Evolutionary conservation across 1,140 invertebrate species (phyloP), one percentile per base, ranked within the genome.

Genomic region (Procambarus virginalis): DNA sequence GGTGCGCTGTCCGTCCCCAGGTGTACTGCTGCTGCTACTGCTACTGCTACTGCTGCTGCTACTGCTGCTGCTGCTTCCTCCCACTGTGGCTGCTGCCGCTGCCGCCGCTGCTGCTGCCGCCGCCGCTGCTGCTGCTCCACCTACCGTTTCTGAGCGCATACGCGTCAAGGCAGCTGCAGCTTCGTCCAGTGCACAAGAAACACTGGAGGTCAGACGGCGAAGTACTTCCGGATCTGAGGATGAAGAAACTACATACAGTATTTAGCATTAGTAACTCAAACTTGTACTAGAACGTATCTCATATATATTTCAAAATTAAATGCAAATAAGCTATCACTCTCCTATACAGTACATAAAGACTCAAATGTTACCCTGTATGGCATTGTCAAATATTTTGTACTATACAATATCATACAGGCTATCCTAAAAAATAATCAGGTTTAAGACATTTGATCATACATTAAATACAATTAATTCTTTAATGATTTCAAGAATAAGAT

Each of bases 141-240:
- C 80, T 93, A 94, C 91, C 92, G 95, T 96, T 93, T 98, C 97
- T 93, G 96, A 97, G 93, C 98, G 96, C 98, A 99, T 99, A 93
- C 97, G 96, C 83, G 97, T 99, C 77, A 99, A 95, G 85, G 98
- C 98, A 92, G 98, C 97, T 81, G 98, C 98, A 78, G 98, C 98
- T 95, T 99, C 98, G 95, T 99, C 98, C 91, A 99, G 95, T 80
- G 98, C 97, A 95, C 97, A 98, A 92, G 97, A 98, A 84, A 98
- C 97, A 75, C 89, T 91, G 73, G 85, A 86, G 49, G 94, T 94
- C 58, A 95, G 91, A 70, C 93, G 94, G 49, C 94, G 92, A 77
- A 95, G 91, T 45, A 95, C 94, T 87, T 93, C 94, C 86, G 94
- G 94, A 92, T 95, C 94, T 93, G 87, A 94, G 93, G 75, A 92